phyloP scores from a whole-genome alignment of 2,888 invertebrate genomes.

The Physocephala rufipes region DNA sequence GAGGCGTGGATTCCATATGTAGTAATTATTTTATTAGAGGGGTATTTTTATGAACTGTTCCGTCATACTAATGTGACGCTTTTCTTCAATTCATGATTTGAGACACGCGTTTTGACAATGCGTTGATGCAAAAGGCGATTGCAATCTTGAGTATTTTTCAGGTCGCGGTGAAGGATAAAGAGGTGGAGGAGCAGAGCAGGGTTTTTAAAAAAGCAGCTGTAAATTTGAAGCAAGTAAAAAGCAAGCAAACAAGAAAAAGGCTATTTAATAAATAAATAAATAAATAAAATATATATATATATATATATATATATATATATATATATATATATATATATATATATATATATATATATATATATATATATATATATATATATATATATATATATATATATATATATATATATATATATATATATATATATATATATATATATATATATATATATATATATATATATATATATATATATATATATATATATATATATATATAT shows the following conservation, averaged over 20 bases:
- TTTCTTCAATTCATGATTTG: conserved; percentile 47
- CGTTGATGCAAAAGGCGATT: background rate
- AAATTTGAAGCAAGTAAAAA: background rate
- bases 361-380: too few species aligned
- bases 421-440: too few species aligned
- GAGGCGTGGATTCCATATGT: conserved; percentile 59
- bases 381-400: too few species aligned
- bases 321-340: too few species aligned
- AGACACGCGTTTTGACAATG: conserved; percentile 13
- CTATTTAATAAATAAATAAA: too few species aligned
- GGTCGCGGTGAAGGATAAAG: background rate
- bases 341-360: too few species aligned
- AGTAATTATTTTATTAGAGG: conserved; percentile 55
- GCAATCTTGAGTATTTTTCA: conserved; percentile 4
- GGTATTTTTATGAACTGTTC: conserved; percentile 55
- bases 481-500: too few species aligned
- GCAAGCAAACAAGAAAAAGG: background rate
- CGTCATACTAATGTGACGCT: background rate
- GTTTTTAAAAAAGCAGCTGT: conserved; percentile 7
- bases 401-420: too few species aligned
- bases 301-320: too few species aligned
- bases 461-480: too few species aligned
- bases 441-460: too few species aligned
- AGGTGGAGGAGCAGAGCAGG: background rate
- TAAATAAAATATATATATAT: too few species aligned